A percentile compares a stretch with the other conserved stretches of the same genome.
Evolutionary conservation across 2,888 invertebrate genomes (phyloP).

Genomic region (Drosophila anceps): DNA sequence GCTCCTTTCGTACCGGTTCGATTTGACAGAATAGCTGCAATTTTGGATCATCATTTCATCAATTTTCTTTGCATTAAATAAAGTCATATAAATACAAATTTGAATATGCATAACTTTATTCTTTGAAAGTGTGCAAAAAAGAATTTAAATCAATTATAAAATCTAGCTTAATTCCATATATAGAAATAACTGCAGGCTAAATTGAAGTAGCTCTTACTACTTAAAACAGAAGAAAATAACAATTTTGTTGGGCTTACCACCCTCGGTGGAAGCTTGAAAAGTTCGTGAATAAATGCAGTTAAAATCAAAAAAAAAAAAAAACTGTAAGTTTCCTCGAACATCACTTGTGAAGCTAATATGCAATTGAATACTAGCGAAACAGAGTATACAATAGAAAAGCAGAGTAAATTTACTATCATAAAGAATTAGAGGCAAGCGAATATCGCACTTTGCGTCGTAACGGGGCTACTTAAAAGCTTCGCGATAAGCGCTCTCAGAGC

Average conservation of each 20-base stretch:
- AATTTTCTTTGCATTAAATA: too few species aligned
- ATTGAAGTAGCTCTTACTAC: too few species aligned
- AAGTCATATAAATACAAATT: too few species aligned
- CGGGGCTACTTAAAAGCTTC: constrained; percentile 18
- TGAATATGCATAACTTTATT: too few species aligned
- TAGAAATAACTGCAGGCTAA: too few species aligned
- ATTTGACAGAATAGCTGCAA: too few species aligned
- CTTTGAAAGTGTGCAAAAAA: too few species aligned
- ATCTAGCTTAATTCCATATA: too few species aligned
- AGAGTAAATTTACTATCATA: not conserved
- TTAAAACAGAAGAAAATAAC: not conserved
- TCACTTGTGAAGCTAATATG: not conserved
- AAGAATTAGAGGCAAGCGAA: not conserved
- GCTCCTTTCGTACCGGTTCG: too few species aligned
- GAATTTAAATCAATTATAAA: too few species aligned
- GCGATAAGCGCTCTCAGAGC: not conserved
- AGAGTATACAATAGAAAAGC: not conserved
- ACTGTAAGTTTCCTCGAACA: not conserved
- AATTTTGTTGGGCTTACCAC: not conserved
- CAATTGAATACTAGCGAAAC: not conserved
- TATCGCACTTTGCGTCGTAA: not conserved
- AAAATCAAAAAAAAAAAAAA: not conserved
- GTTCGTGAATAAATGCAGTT: not conserved
- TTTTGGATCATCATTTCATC: too few species aligned
- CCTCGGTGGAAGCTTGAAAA: not conserved